Evolutionary conservation across 2,113 vertebrate species (phyloP).

Genomic region (Coreoperca whiteheadi): DNA sequence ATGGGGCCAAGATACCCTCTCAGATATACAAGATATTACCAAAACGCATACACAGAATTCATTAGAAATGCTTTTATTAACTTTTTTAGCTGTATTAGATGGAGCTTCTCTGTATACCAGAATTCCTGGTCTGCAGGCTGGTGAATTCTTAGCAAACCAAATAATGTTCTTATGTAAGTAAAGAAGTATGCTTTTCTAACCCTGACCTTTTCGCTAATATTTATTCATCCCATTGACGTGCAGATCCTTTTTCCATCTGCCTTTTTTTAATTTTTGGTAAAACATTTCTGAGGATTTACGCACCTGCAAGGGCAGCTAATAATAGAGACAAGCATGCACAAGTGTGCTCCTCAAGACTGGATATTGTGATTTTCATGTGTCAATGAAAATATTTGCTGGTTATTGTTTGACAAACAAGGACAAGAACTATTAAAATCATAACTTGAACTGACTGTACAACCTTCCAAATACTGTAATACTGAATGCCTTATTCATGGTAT

Average conservation of each 20-base stretch:
- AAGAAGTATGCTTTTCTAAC: background rate
- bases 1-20: background rate
- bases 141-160: background rate
- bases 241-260: background rate
- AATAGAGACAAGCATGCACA: background rate
- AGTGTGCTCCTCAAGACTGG: background rate
- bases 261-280: no score
- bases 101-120: background rate
- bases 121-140: background rate
- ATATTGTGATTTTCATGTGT: background rate
- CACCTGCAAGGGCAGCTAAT: no score
- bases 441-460: background rate
- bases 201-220: no score
- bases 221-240: background rate
- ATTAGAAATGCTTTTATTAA: no score
- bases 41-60: background rate
- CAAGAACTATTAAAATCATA: background rate
- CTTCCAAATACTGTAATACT: no score
- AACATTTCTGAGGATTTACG: no score
- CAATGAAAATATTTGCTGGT: background rate
- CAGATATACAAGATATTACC: no score
- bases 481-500: no score
- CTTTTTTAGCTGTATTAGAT: background rate
- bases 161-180: background rate
- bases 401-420: background rate